Evolutionary conservation across 2,888 invertebrate species (phyloP).

Genomic region (Chironomus riparius): DNA sequence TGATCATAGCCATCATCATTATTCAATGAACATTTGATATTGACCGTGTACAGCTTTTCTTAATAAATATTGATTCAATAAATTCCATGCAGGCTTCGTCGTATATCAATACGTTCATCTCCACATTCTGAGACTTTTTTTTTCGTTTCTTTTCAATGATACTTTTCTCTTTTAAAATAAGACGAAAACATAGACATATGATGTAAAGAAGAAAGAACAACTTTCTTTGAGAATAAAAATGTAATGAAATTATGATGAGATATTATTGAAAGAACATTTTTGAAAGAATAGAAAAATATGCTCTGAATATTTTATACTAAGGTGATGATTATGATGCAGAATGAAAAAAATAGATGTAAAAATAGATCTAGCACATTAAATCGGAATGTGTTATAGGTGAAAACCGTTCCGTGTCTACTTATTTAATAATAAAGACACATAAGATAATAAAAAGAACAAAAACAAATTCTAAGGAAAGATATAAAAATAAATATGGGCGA

Average conservation of each 20-base stretch:
- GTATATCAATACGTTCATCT: conserved; percentile 20
- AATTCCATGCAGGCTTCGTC: conserved; percentile 18
- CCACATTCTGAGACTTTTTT: too few relatives aligned
- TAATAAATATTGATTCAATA: conserved; percentile 25
- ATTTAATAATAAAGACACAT: not conserved
- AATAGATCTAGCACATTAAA: not conserved
- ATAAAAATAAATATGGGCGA: not conserved
- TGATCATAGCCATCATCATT: not conserved
- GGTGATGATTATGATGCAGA: not conserved
- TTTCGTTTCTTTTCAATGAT: not conserved
- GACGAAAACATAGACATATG: not conserved
- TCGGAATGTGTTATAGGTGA: not conserved
- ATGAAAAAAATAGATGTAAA: not conserved
- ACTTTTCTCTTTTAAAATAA: conserved; percentile 2
- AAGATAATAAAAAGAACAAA: not conserved
- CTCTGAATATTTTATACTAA: not conserved
- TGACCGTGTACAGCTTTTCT: not conserved
- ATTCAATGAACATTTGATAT: not conserved
- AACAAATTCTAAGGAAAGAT: not conserved
- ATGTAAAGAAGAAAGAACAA: not conserved
- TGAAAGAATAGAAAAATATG: not conserved
- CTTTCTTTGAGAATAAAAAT: not conserved
- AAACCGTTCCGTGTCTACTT: not conserved
- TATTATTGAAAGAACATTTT: not conserved
- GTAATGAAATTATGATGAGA: not conserved